Evolutionary conservation across 2,888 invertebrate genomes (phyloP), one percentile per base, ranked within the genome.

Genomic region (Mongoloraphidia duomilia): DNA sequence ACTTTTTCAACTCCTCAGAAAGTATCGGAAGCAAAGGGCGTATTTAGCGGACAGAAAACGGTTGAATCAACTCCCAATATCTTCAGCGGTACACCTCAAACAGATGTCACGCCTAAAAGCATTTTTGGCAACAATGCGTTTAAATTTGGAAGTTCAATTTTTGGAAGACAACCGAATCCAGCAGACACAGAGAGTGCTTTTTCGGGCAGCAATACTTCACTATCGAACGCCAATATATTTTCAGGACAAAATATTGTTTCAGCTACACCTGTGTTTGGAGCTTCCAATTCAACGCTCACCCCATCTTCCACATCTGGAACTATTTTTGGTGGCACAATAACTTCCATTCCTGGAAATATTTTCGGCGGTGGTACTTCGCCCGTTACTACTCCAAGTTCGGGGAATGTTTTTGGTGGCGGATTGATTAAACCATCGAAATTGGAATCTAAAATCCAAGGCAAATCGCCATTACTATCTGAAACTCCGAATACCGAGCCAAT

Each of bases 251-350:
- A 26, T 26, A 26, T 26, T 26, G 26, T 44, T 43, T 48, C 54
- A 8, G 34, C 60, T 5, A 59, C 61, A 0, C 66, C 66, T 47
- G 60, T 60, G 10, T 37, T 37, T 45, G 45, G 36, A 9, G 34
- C 43, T 43, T 43, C 43, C 34, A 43, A 26, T 10, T 41, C 17
- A 41, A 41, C 17, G 8, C 9, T 26, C 11, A 41, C 40, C 26
- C 11, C 44, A 8, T 11, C 34, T 35, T 35, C 34, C 26, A 26
- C 26, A 6, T 26, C 26, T 2, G 52, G 46, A 33, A 52, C 41
- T 13, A 49, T 54, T 41, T 55, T 55, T 41, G 53, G 51, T 40
- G 44, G 49, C 14, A 42, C 26, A 36, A 35, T 44, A 38, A 26
- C 49, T n/a, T 42, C 49, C n/a, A 51, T 45, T 17, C 47, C 51